phyloP scores from a whole-genome alignment of 2,888 invertebrate species.

The Apodemia duryi region DNA sequence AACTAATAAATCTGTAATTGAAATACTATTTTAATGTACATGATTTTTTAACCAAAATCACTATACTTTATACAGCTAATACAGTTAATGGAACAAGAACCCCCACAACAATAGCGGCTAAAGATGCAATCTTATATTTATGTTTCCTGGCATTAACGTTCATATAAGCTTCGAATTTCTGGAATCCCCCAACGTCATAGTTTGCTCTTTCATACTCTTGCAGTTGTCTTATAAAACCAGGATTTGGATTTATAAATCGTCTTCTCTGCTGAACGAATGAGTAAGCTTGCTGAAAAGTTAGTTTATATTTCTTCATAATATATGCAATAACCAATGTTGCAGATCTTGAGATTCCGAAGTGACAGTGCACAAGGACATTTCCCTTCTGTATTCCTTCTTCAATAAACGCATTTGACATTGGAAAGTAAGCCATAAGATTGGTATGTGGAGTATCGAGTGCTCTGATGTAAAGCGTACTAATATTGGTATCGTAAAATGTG shows the following conservation, averaged over 20 bases:
- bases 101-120: constrained; percentile 56
- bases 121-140: constrained; percentile 61
- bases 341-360: constrained; percentile 96
- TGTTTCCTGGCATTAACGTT: constrained; percentile 60
- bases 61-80: constrained; percentile 48
- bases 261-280: constrained; percentile 90
- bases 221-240: constrained; percentile 96
- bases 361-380: constrained; percentile 94
- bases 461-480: constrained; percentile 68
- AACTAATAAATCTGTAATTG: not conserved
- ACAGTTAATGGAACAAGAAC: constrained; percentile 58
- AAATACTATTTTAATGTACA: not conserved
- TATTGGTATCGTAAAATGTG: constrained; percentile 53
- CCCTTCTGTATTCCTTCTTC: constrained; percentile 81
- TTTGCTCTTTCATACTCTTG: constrained; percentile 79
- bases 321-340: constrained; percentile 97
- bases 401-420: constrained; percentile 70
- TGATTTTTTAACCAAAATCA: not conserved
- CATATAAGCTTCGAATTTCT: constrained; percentile 59
- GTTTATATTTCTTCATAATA: constrained; percentile 91
- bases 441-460: constrained; percentile 67
- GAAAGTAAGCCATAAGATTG: constrained; percentile 69
- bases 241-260: constrained; percentile 95
- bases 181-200: constrained; percentile 57
- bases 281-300: constrained; percentile 93